phyloP scores from a whole-genome alignment of 2,113 vertebrate genomes.

The Agelaius phoeniceus region DNA sequence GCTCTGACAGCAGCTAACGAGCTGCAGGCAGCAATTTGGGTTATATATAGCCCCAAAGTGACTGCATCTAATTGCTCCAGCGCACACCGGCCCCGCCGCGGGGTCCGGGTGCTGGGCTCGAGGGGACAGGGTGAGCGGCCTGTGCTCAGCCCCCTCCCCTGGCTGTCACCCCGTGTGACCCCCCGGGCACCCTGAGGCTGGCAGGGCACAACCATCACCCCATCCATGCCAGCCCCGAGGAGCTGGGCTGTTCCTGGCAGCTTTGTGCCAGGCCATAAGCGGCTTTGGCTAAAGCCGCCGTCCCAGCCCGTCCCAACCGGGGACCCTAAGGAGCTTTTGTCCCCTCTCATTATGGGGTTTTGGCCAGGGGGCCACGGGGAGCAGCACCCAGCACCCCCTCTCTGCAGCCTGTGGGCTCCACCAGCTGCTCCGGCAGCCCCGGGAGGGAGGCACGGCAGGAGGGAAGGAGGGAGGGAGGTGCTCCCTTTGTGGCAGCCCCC shows the following conservation, averaged over 20 bases:
- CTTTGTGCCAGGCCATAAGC: constrained; percentile 47
- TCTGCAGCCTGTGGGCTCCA: rapidly evolving
- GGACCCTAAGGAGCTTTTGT: constrained; percentile 50
- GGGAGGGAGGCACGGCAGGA: not conserved
- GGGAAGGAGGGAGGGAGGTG: not conserved
- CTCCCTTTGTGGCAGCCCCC: constrained; percentile 40
- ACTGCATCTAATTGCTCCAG: constrained; percentile 38
- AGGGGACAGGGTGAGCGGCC: not conserved
- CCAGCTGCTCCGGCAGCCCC: not conserved
- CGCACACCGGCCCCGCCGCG: not conserved
- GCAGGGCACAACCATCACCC: not conserved
- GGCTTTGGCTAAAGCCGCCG: constrained; percentile 44
- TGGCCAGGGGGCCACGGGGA: not conserved
- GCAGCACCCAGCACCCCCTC: not conserved
- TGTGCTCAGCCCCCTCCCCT: not conserved
- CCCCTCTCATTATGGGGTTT: constrained; percentile 19
- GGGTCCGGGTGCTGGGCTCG: not conserved
- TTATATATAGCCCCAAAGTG: constrained; percentile 12
- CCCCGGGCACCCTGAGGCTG: not conserved
- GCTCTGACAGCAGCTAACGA: constrained; percentile 48
- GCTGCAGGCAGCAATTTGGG: not conserved
- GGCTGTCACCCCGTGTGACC: not conserved
- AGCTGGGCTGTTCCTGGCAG: not conserved
- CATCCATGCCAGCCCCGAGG: not conserved
- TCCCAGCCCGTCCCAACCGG: constrained; percentile 26